phyloP scores from a whole-genome alignment of 2,797 vertebrate genomes.

The Rhyacichthys aspro region DNA sequence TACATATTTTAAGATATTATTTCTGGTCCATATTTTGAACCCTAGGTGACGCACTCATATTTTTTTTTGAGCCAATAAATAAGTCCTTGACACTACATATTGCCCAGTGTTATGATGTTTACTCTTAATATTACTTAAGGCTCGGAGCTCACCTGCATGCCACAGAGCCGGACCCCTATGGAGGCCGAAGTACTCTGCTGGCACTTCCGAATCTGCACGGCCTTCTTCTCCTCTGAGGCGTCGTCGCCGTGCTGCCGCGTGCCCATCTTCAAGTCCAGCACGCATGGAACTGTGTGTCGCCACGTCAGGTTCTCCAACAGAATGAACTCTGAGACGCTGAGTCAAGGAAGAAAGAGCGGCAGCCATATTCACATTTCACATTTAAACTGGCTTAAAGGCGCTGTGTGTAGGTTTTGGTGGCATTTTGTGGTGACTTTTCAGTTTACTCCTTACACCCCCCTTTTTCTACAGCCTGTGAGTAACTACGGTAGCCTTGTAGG shows the following conservation, averaged over 20 bases:
- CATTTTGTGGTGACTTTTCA: too few relatives aligned
- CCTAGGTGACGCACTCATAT: too few relatives aligned
- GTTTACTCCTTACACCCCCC: too few relatives aligned
- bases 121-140: neutral
- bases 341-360: constrained; percentile 58
- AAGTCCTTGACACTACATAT: too few relatives aligned
- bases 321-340: constrained; percentile 89
- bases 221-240: constrained; percentile 96
- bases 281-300: constrained; percentile 90
- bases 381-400: too few relatives aligned
- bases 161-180: constrained; percentile 94
- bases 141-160: constrained; percentile 94
- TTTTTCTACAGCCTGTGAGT: too few relatives aligned
- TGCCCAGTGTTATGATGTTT: neutral
- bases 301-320: constrained; percentile 97
- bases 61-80: too few relatives aligned
- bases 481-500: too few relatives aligned
- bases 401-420: too few relatives aligned
- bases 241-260: constrained; percentile 97
- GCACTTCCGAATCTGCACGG: constrained; percentile 96
- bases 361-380: too few relatives aligned
- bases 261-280: constrained; percentile 98
- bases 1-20: too few relatives aligned
- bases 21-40: too few relatives aligned
- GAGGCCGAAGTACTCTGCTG: constrained; percentile 97